A percentile compares a stretch with the other conserved stretches of the same genome.
phyloP scores from a whole-genome alignment of 2,113 vertebrate genomes.

The Phalacrocorax pelagicus region DNA sequence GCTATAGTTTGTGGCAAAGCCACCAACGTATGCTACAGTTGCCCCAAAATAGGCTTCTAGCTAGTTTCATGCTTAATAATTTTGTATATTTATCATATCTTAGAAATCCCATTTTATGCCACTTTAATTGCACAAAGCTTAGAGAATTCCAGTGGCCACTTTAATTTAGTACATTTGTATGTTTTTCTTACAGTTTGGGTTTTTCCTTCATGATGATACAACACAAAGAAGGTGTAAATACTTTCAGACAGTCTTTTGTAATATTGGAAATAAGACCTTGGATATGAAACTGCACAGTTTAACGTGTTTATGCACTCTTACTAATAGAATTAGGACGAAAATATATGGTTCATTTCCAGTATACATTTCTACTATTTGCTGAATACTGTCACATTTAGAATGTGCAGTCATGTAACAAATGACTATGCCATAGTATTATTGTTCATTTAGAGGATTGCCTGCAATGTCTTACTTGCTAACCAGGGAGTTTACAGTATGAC shows the following conservation, averaged over 20 bases:
- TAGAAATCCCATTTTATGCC: not conserved
- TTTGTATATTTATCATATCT: not conserved
- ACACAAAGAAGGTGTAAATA: not conserved
- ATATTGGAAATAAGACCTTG: not conserved
- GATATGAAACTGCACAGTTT: not conserved
- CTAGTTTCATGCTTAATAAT: not conserved
- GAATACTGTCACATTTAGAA: not conserved
- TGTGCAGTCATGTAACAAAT: not conserved
- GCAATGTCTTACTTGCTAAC: not conserved
- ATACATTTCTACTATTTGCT: not conserved
- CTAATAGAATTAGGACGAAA: not conserved
- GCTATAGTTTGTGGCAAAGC: not conserved
- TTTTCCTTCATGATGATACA: not conserved
- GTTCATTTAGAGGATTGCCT: not conserved
- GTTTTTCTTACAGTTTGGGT: not conserved
- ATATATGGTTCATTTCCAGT: not conserved
- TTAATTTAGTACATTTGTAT: not conserved
- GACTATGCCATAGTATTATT: not conserved
- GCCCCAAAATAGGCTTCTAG: not conserved
- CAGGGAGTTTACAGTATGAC: not conserved
- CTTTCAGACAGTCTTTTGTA: not conserved
- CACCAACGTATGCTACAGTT: not conserved
- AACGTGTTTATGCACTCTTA: constrained; percentile 13
- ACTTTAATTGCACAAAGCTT: not conserved
- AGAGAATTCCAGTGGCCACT: not conserved